Conservation (phyloP, 2,888 invertebrate genomes). For the Meiosimyza decipiens region DNA sequence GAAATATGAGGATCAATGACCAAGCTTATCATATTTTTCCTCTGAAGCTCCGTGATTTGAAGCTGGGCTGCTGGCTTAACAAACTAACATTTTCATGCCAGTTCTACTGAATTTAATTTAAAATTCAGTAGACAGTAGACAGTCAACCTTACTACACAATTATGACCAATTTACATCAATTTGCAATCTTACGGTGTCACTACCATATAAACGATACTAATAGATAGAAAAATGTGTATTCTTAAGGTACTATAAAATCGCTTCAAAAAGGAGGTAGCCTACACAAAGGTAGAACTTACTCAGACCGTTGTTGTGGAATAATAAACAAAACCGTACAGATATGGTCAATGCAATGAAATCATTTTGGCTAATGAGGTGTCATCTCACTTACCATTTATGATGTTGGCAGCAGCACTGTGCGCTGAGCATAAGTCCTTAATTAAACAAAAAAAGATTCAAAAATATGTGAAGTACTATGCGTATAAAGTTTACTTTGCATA, state of each 20-base stretch:
- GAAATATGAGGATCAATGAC: no score
- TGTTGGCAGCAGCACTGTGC: background rate
- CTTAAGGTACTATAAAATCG: background rate
- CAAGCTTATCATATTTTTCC: no score
- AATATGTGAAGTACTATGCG: no score
- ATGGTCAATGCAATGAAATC: constrained; percentile 25
- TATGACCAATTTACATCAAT: constrained; percentile 26
- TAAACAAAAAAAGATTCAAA: background rate
- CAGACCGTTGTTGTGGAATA: background rate
- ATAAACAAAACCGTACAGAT: background rate
- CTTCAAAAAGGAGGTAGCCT: background rate
- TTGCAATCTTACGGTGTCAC: background rate
- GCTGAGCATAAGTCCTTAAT: background rate
- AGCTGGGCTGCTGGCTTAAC: no score
- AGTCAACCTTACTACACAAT: background rate
- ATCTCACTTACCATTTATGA: constrained; percentile 4
- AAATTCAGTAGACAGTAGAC: no score
- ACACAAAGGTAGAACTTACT: no score
- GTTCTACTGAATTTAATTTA: background rate
- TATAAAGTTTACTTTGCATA: no score
- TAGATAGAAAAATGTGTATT: background rate
- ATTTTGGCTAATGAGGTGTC: constrained; percentile 32
- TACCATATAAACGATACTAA: constrained; percentile 7
- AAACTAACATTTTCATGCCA: background rate
- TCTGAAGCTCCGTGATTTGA: no score